Evolutionary conservation across 2,888 invertebrate species (phyloP), one percentile per base, ranked within the genome.

Genomic region (Aricia artaxerxes): DNA sequence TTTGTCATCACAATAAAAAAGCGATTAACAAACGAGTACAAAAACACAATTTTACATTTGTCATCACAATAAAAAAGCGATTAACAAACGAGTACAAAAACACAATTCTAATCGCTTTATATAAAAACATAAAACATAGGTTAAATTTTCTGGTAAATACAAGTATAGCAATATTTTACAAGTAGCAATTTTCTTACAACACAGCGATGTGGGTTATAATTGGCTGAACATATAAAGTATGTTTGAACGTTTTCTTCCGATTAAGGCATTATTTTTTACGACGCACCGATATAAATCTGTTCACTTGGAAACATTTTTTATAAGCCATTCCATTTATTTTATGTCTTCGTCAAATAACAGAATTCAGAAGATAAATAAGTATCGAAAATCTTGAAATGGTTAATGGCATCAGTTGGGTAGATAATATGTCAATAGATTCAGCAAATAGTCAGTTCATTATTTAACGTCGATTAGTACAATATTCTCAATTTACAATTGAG

Each of bases 241-340:
- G 11, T 69, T 69, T 69, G 35, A 69, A 69, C 69, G 69, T 69
- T 69, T 69, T 69, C 35, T 38, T 69, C 69, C 69, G 69, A 69
- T 69, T 69, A 69, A 69, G 69, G 69, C 69, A 38, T 69, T 69
- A 69, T 69, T 69, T 69, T 69, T 69, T 69, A 69, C 69, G 69
- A 69, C 35, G 69, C 69, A 69, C 35, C 69, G 69, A 69, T 69
- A 69, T 69, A 69, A 69, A 69, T 69, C 69, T 69, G 69, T 69
- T 69, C 69, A 11, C 69, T 35, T 38, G 69, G 69, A 69, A 69
- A 69, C 69, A 69, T 69, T 69, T 69, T 61, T 69, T 69, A 38
- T 69, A 69, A 69, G 69, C 13, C 35, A 38, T 69, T 69, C 35
- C 35, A 69, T 69, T 69, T 69, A 69, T 69, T 69, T 69, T 69